Base-by-base conservation (phyloP, 2,888 invertebrate genomes). In the Linyphia triangularis region DNA sequence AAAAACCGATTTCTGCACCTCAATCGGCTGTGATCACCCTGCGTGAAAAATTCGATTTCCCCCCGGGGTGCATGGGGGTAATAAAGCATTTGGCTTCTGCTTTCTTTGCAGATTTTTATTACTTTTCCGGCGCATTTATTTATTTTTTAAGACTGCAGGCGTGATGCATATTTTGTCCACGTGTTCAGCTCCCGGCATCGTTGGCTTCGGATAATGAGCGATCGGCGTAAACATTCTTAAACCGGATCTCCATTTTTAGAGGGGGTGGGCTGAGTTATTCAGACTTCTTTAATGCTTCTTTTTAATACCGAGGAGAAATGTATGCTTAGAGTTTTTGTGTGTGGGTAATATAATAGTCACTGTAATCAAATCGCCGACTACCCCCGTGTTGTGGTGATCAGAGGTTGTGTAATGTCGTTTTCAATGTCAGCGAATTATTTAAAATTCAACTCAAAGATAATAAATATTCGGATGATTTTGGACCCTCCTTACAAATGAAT, bases 151-250 rank as follows among this genome's bases (percentile, higher is more conserved):
- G 63, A 40, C 63, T 57, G 19, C 30, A 24, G 59, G 73, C 73
- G 57, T 33, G 75, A n/a, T 77, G 37, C 77, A 77, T 77, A 63
- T 63, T 77, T 70, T 63, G 61, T 59, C 16, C 77, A 40, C 63
- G 77, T 77, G 77, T 61, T 77, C 16, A 33, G 61, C 77, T 59
- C 16, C 37, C 59, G 63, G 77, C 77, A 61, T 61, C 77, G 43
- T 30, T 19, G 30, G 30, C n/a, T n/a, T n/a, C n/a, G 43, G 9
- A 24, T 30, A 33, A 43, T 30, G 57, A 73, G 26, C 61, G 77
- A 77, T 77, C 77, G n/a, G 37, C 77, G 61, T 77, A 77, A 77
- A 61, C 77, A 59, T 37, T 77, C 40, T 16, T 28, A 77, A 77
- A 61, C 77, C 63, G 77, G 63, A 63, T 63, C 63, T 63, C 63